phyloP scores from a whole-genome alignment of 2,888 invertebrate genomes.

The Acanthosepion esculentum region DNA sequence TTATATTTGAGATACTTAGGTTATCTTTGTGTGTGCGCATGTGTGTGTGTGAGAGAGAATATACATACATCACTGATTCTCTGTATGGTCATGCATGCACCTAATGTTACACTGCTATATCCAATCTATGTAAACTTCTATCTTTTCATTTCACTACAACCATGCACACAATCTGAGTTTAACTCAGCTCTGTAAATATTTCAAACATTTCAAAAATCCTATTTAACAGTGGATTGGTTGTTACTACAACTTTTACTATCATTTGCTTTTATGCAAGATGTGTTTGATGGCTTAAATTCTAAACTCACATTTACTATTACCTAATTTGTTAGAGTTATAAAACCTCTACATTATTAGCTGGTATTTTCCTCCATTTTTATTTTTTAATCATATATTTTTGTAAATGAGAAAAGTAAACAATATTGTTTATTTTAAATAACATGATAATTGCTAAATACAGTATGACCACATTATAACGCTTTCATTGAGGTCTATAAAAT shows the following conservation, averaged over 20 bases:
- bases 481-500: too few species aligned
- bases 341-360: too few species aligned
- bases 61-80: not conserved
- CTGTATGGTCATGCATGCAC: not conserved
- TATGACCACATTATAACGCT: too few species aligned
- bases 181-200: not conserved
- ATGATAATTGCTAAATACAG: too few species aligned
- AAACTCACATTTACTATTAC: too few species aligned
- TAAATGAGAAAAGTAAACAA: too few species aligned
- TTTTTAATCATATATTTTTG: too few species aligned
- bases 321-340: too few species aligned
- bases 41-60: not conserved
- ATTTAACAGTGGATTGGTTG: not conserved
- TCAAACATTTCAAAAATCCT: not conserved
- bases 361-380: too few species aligned
- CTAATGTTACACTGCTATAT: not conserved
- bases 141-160: not conserved
- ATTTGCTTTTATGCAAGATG: not conserved
- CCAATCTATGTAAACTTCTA: too few species aligned
- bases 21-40: not conserved
- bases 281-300: too few species aligned
- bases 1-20: not conserved
- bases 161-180: not conserved
- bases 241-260: not conserved
- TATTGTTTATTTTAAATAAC: too few species aligned